phyloP scores from a whole-genome alignment of 2,797 vertebrate genomes.

The Neosalanx taihuensis region DNA sequence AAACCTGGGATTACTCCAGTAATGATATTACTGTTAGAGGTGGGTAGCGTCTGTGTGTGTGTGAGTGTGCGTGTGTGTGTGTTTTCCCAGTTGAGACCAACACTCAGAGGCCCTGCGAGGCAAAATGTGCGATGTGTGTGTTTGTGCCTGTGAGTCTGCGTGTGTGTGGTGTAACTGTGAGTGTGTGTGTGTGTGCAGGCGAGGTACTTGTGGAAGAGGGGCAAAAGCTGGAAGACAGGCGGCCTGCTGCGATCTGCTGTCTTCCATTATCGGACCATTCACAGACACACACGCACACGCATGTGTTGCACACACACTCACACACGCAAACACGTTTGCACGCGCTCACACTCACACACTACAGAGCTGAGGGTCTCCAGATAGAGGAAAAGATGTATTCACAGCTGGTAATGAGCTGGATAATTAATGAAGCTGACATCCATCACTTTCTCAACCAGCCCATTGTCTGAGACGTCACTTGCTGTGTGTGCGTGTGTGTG shows the following conservation, averaged over 20 bases:
- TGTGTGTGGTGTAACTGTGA: not conserved
- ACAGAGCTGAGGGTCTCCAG: slow-evolving; percentile 52
- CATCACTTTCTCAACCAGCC: slow-evolving; percentile 66
- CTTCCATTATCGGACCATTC: no score
- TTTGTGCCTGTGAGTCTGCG: not conserved
- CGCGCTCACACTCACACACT: not conserved
- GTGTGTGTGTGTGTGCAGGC: no score
- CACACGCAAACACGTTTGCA: not conserved
- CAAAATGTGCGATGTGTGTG: not conserved
- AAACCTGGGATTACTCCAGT: slow-evolving; percentile 26
- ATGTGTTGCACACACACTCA: no score
- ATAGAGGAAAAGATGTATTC: slow-evolving; percentile 71
- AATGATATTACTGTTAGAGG: slow-evolving; percentile 23
- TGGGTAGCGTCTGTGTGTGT: not conserved
- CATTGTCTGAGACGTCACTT: slow-evolving; percentile 53
- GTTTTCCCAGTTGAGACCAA: slow-evolving; percentile 4
- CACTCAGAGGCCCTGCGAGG: not conserved
- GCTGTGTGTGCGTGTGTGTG: not conserved
- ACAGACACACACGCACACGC: no score
- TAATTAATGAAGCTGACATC: slow-evolving; percentile 72
- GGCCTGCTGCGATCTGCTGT: no score
- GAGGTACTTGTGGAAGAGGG: no score
- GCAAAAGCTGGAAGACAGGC: no score
- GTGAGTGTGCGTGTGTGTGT: slow-evolving; percentile 19
- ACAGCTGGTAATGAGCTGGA: slow-evolving; percentile 65